Conservation (phyloP, 1,140 invertebrate species). For the Euwallacea fornicatus region DNA sequence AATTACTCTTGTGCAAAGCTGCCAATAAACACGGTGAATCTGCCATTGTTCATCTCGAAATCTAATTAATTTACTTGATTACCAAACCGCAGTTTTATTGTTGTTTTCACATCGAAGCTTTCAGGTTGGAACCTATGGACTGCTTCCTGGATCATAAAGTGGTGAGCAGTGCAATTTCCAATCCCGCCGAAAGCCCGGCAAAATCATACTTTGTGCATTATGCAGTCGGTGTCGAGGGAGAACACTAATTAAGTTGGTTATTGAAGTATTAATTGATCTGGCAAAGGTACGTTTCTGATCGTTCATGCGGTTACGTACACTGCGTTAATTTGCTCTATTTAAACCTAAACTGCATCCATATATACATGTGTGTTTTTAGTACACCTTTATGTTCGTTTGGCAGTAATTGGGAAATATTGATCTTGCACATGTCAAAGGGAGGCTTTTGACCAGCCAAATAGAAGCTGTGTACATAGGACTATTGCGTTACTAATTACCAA, state of each 20-base stretch:
- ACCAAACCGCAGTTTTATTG: neutral
- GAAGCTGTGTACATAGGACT: too few relatives aligned
- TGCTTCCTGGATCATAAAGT: too few relatives aligned
- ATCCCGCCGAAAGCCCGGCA: constrained; percentile 11
- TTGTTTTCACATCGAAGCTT: neutral
- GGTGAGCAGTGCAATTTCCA: constrained; percentile 4
- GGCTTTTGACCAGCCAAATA: neutral
- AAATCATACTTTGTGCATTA: constrained; percentile 13
- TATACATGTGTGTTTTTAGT: too few relatives aligned
- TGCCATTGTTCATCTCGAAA: neutral
- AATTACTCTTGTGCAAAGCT: constrained; percentile 9
- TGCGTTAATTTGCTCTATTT: constrained; percentile 12
- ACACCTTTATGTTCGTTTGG: too few relatives aligned
- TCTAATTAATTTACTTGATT: neutral
- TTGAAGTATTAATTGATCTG: constrained; percentile 24
- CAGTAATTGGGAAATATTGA: too few relatives aligned
- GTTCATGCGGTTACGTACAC: constrained; percentile 6
- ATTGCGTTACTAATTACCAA: too few relatives aligned
- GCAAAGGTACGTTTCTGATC: constrained; percentile 15
- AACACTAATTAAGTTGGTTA: constrained; percentile 20
- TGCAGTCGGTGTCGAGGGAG: constrained; percentile 11
- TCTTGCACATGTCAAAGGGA: neutral
- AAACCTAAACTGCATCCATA: neutral
- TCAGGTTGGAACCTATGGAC: too few relatives aligned
- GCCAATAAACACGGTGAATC: constrained; percentile 2